Percentiles rank a stretch among this genome's conserved stretches.
phyloP scores from a whole-genome alignment of 2,113 vertebrate genomes.

The Colistium nudipinnis region DNA sequence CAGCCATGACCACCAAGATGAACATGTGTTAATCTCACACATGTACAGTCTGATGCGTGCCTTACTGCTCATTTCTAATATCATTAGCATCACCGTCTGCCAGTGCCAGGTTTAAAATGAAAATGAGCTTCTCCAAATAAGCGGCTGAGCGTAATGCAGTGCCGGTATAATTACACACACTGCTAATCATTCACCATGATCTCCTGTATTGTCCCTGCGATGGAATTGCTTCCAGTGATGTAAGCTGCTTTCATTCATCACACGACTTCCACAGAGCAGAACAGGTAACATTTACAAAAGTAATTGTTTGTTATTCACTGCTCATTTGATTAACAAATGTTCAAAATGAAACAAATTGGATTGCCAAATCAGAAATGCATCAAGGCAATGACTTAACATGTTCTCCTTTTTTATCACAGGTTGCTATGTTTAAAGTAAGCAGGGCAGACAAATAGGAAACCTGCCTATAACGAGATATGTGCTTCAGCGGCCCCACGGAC shows the following conservation, averaged over 20 bases:
- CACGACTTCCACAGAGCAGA: constrained; percentile 33
- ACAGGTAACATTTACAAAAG: neutral
- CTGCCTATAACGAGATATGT: too few species aligned
- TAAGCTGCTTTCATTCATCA: constrained; percentile 34
- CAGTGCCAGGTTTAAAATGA: constrained; percentile 74
- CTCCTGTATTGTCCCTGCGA: constrained; percentile 27
- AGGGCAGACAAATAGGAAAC: constrained; percentile 1
- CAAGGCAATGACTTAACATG: constrained; percentile 53
- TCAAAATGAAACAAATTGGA: constrained; percentile 55
- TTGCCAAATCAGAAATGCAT: constrained; percentile 55
- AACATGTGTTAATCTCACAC: neutral
- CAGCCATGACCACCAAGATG: neutral
- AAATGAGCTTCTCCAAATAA: constrained; percentile 72
- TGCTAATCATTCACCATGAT: constrained; percentile 29
- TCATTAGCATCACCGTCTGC: constrained; percentile 76
- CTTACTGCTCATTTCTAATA: constrained; percentile 71
- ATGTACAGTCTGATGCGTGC: constrained; percentile 47
- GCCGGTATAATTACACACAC: constrained; percentile 59
- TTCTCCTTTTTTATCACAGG: too few species aligned
- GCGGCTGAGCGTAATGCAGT: constrained; percentile 60
- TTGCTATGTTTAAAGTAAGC: constrained; percentile 9
- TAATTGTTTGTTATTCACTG: constrained; percentile 28
- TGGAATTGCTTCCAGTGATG: constrained; percentile 35
- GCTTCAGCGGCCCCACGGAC: constrained; percentile 31
- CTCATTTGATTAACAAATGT: constrained; percentile 62